Conservation (phyloP, 1,140 invertebrate genomes). For the Orussus abietinus region DNA sequence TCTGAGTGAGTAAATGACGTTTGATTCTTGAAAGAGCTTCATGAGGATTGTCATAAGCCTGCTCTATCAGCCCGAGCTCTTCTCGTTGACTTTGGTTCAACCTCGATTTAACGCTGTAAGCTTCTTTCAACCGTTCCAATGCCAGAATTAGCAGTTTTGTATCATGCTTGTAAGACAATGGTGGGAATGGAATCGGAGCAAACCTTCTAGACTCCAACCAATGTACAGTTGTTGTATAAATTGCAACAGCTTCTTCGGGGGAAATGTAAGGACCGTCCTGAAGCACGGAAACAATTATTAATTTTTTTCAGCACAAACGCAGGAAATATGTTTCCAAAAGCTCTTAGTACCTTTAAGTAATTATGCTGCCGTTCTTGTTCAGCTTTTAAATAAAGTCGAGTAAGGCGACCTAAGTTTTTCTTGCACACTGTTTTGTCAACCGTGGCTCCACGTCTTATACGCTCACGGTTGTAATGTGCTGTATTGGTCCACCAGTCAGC, state of each 20-base stretch:
- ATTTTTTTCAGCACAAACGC: constrained; percentile 1
- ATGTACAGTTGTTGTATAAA: constrained; percentile 99
- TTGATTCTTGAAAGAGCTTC: constrained; percentile 98
- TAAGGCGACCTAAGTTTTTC: constrained; percentile 96
- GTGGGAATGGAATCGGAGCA: constrained; percentile 98
- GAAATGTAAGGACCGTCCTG: constrained; percentile 98
- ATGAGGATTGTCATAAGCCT: constrained; percentile 99
- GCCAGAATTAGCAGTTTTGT: constrained; percentile 97
- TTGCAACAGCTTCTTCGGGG: constrained; percentile 98
- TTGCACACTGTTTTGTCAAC: constrained; percentile 99
- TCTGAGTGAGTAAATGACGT: constrained; percentile 95
- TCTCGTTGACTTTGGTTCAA: constrained; percentile 98
- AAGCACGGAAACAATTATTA: constrained; percentile 21
- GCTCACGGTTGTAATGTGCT: constrained; percentile 98
- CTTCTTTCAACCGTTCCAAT: constrained; percentile 95
- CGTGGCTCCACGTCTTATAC: constrained; percentile 87
- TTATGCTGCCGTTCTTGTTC: constrained; percentile 99
- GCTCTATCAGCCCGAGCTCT: constrained; percentile 97
- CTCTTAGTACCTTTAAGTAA: constrained; percentile 76
- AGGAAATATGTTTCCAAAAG: neutral
- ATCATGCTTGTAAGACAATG: constrained; percentile 98
- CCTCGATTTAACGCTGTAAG: constrained; percentile 97
- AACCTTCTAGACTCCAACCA: constrained; percentile 98
- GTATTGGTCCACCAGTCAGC: constrained; percentile 99
- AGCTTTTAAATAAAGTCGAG: constrained; percentile 94